Conservation (phyloP, 2,113 vertebrate genomes). For the Cyphomyrus discorhynchus region DNA sequence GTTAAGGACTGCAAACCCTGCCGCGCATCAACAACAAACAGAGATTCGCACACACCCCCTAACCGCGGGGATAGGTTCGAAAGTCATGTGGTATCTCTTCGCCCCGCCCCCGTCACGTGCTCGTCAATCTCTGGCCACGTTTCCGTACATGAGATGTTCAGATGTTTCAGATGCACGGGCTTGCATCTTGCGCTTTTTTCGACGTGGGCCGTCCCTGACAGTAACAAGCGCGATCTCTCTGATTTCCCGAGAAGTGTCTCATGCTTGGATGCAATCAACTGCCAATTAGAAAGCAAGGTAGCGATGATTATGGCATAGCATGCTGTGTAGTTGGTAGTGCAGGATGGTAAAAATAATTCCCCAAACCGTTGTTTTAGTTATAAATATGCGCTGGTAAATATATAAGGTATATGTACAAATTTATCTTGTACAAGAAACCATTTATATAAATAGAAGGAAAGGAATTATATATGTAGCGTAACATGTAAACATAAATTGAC, state of each 20-base stretch:
- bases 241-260: background rate
- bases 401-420: background rate
- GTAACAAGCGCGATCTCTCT: background rate
- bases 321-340: background rate
- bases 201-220: background rate
- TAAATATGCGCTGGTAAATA: background rate
- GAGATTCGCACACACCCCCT: background rate
- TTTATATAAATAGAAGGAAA: background rate
- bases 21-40: background rate
- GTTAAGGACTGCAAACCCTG: background rate
- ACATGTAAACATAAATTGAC: background rate
- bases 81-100: background rate
- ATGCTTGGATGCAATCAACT: background rate
- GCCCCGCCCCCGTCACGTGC: background rate
- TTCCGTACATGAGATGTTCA: background rate
- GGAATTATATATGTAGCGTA: background rate
- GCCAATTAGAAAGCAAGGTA: background rate
- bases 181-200: background rate
- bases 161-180: background rate
- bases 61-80: background rate
- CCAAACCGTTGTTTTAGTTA: background rate
- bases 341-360: background rate
- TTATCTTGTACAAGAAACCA: background rate
- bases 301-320: background rate
- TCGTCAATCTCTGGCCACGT: background rate